Base-by-base conservation (phyloP, 2,113 vertebrate genomes). In the Cyanocitta stelleri region DNA sequence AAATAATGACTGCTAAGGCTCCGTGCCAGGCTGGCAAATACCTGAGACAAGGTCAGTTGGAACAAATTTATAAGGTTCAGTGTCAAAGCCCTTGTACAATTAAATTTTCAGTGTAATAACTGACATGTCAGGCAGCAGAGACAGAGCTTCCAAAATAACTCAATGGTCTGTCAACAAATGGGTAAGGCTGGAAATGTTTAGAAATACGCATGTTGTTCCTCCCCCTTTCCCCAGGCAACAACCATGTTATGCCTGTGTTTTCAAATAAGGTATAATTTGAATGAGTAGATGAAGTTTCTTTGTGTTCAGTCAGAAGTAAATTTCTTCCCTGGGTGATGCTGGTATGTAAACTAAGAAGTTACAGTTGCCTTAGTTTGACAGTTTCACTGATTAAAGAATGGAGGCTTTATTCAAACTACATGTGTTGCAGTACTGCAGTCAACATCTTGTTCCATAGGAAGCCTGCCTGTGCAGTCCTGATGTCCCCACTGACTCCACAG, bases 31-130 rank as follows among this genome's bases (percentile, higher is more conserved):
- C 93, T 96, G 95, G 90, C 95, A 96, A 97, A 96, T 94, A 97
- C 95, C 77, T 95, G 93, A 97, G 97, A 94, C 89, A 97, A 98
- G 95, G 96, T 97, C 96, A 96, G 91, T 95, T 96, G 97, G 95
- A 98, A 97, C 79, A 94, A 97, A 97, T 96, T 94, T 95, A 93
- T 87, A 72, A 91, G 94, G 92, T 93, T 96, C 54, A 84, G 85
- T 94, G 95, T 97, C 95, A 92, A 67, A 95, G 87, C 64, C 64
- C 86, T 95, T 83, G 94, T 95, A 95, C 95, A 96, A 89, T 90
- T 91, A 93, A 66, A 94, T 97, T 96, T 97, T 93, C 69, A 91
- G 63, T 79, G 93, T 90, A 93, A 73, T 78, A 95, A 81, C 84
- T 82, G 87, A 95, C 89, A 80, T 69, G 66, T 82, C 61, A 82